Percentiles rank a stretch among this genome's conserved stretches.
These are phyloP conservation scores for Onychostruthus taczanowskii DNA, from an alignment of 2,113 vertebrate species.

Conservation along the genomic window DNA sequence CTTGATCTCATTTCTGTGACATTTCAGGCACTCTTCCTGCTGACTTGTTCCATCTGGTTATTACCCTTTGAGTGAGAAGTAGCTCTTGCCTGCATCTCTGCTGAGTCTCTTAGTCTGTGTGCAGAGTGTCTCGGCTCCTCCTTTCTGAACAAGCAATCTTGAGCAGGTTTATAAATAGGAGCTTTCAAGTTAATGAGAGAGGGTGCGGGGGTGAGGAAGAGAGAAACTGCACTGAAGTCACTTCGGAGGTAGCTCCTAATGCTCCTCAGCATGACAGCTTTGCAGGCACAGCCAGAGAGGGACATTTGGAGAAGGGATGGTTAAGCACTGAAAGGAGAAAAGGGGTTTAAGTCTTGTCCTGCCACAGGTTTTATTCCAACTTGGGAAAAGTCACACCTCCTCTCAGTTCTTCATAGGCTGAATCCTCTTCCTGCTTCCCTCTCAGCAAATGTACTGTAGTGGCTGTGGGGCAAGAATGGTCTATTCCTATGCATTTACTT, in stretches of 20 bases:
- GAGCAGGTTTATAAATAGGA: conserved; percentile 64
- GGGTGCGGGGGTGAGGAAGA: conserved; percentile 39
- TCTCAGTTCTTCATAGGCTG: not conserved
- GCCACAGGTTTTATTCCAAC: not conserved
- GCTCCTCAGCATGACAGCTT: not conserved
- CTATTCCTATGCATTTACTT: not conserved
- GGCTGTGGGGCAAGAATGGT: not conserved
- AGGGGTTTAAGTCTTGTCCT: not conserved
- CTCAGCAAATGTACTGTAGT: not conserved
- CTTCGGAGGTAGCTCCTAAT: not conserved
- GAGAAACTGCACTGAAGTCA: conserved; percentile 32
- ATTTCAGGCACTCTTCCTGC: conserved; percentile 65
- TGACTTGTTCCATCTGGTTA: conserved; percentile 67
- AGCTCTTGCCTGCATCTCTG: conserved; percentile 51
- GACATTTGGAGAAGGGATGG: not conserved
- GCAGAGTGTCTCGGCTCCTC: conserved; percentile 17
- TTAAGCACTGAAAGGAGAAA: not conserved
- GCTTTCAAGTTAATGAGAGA: conserved; percentile 58
- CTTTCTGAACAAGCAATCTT: conserved; percentile 33
- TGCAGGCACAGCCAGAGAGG: not conserved
- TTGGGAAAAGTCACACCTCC: not conserved
- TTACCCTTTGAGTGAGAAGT: conserved; percentile 60
- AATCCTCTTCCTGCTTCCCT: not conserved
- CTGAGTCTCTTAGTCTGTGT: conserved; percentile 19
- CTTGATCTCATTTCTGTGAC: conserved; percentile 68